Percentiles rank a stretch among this genome's conserved stretches.
Evolutionary conservation across 23 tunicate genomes (phyloP).

Genomic region (Halocynthia roretzi): DNA sequence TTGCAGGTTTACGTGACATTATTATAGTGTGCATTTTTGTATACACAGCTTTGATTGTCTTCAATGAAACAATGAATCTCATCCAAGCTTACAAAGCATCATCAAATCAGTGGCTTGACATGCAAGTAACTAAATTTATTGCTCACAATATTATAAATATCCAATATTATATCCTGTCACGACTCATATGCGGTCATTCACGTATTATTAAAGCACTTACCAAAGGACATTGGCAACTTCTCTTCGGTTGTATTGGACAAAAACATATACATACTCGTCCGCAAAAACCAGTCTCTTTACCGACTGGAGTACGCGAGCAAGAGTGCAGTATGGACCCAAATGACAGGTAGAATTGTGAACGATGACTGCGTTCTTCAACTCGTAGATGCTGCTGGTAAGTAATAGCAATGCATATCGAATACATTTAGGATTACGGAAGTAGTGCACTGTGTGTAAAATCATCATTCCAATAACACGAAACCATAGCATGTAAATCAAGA

Average conservation of each 20-base stretch:
- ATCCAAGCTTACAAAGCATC: conserved; percentile 8
- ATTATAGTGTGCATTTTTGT: neutral
- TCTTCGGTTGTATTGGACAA: conserved; percentile 10
- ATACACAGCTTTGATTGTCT: neutral
- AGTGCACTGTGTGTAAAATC: too few species aligned
- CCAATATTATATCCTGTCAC: neutral
- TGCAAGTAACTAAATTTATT: neutral
- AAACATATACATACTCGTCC: too few species aligned
- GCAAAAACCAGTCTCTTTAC: neutral
- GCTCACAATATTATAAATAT: neutral
- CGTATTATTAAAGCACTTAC: neutral
- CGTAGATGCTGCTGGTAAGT: neutral
- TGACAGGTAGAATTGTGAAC: conserved; percentile 17
- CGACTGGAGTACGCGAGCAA: neutral
- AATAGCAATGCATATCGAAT: neutral
- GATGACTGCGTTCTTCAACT: neutral
- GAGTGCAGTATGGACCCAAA: neutral
- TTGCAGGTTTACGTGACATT: too few species aligned
- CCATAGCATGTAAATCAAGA: too few species aligned
- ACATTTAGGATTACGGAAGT: too few species aligned
- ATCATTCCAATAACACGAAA: too few species aligned
- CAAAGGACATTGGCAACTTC: neutral
- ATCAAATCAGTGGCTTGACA: conserved; percentile 2
- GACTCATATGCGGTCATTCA: neutral
- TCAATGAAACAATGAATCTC: neutral